A percentile compares a stretch with the other conserved stretches of the same genome.
phyloP scores from a whole-genome alignment of 2,888 invertebrate species.

The Mimachlamys varia region DNA sequence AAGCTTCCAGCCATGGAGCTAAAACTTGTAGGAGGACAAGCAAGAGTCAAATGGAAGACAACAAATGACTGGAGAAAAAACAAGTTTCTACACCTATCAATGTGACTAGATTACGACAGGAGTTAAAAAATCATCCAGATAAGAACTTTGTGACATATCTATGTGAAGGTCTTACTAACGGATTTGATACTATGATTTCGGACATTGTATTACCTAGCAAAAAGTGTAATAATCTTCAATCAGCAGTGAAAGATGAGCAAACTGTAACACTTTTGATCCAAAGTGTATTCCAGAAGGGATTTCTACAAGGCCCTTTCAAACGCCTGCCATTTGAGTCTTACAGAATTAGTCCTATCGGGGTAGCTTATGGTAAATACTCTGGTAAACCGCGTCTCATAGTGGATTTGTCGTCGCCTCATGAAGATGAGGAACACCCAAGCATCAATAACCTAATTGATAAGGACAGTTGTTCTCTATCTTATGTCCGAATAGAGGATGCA shows the following conservation, averaged over 20 bases:
- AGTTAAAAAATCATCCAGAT: not conserved
- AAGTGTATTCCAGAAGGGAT: constrained; percentile 42
- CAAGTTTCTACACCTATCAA: constrained; percentile 17
- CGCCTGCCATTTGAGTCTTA: too few relatives aligned
- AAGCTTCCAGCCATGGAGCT: constrained; percentile 23
- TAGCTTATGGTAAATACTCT: too few relatives aligned
- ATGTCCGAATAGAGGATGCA: too few relatives aligned
- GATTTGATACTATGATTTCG: constrained; percentile 39
- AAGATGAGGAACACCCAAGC: too few relatives aligned
- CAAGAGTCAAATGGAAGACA: too few relatives aligned
- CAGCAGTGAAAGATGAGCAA: not conserved
- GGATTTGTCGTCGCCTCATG: too few relatives aligned
- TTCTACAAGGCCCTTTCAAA: not conserved
- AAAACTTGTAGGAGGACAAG: not conserved
- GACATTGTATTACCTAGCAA: not conserved
- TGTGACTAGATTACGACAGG: not conserved
- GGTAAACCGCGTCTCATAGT: too few relatives aligned
- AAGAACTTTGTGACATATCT: constrained; percentile 32
- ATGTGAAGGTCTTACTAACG: not conserved
- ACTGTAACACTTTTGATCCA: not conserved
- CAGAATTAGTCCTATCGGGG: too few relatives aligned
- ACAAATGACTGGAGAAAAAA: too few relatives aligned
- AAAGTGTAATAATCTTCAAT: constrained; percentile 41
- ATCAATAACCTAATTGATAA: too few relatives aligned
- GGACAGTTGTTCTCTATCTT: too few relatives aligned